These are phyloP conservation scores for Sula dactylatra DNA, from an alignment of 2,113 vertebrate species.

Conservation along the genomic window DNA sequence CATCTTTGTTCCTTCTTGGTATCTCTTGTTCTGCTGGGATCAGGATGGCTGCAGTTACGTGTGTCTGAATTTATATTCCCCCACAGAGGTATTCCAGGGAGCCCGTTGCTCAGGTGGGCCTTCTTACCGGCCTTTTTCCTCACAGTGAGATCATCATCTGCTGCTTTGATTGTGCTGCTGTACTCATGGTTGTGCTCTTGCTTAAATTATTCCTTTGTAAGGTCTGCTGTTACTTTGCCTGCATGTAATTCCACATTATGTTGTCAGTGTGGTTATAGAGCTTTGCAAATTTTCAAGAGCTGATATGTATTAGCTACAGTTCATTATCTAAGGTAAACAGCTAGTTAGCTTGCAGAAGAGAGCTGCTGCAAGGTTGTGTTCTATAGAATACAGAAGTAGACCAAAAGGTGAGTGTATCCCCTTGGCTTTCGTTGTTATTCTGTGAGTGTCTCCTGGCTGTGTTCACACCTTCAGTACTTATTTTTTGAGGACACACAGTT, in stretches of 20 bases:
- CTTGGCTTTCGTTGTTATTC: neutral
- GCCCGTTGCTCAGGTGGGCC: neutral
- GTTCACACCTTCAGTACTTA: neutral
- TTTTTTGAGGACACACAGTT: neutral
- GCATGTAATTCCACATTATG: neutral
- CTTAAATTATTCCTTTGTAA: neutral
- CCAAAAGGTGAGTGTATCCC: neutral
- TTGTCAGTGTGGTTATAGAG: neutral
- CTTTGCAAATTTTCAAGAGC: neutral
- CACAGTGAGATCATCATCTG: accelerated
- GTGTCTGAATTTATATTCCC: neutral
- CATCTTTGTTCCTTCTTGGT: neutral
- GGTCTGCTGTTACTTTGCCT: neutral
- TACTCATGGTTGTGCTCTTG: neutral
- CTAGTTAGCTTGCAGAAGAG: neutral
- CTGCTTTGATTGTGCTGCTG: neutral
- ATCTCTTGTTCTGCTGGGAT: neutral
- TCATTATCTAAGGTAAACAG: neutral
- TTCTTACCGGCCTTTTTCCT: neutral
- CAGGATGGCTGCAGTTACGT: neutral
- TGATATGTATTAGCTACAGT: neutral
- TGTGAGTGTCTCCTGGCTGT: accelerated
- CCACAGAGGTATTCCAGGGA: accelerated
- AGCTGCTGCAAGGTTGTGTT: neutral
- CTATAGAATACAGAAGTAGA: neutral